phyloP scores from a whole-genome alignment of 2,797 vertebrate species.

The Glossophaga mutica region DNA sequence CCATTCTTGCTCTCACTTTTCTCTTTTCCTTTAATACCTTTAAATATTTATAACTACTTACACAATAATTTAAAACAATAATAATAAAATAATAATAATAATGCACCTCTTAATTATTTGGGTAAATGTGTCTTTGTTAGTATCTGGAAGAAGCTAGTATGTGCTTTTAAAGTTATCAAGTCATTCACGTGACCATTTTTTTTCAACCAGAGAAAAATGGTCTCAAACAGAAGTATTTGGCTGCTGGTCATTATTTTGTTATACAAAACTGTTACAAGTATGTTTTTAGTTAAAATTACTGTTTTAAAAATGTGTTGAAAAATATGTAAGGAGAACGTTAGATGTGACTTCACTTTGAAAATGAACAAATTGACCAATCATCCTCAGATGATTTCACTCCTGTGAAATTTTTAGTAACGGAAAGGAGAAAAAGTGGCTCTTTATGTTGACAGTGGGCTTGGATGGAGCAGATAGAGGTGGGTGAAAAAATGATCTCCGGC shows the following conservation, averaged over 20 bases:
- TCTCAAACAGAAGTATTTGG: not conserved
- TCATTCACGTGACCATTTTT: not conserved
- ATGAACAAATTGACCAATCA: not conserved
- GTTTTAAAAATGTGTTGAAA: constrained; percentile 9
- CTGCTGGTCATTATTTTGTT: not conserved
- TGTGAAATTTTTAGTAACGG: not conserved
- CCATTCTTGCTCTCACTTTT: constrained; percentile 1
- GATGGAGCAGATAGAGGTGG: not conserved
- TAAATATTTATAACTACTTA: constrained; percentile 31
- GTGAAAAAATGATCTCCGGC: not conserved
- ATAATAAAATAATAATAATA: constrained; percentile 22
- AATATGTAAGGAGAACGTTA: not conserved
- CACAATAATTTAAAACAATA: constrained; percentile 24
- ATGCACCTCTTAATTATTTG: not conserved
- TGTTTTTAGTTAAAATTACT: constrained; percentile 21
- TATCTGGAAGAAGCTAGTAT: not conserved
- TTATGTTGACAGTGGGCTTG: not conserved
- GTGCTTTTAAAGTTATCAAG: not conserved
- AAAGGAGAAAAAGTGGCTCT: not conserved
- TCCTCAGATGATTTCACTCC: not conserved
- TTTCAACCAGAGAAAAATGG: not conserved
- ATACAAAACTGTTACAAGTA: not conserved
- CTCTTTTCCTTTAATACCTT: constrained; percentile 40
- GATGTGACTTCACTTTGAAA: constrained; percentile 12
- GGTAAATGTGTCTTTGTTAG: not conserved